Base-by-base conservation (phyloP, 2,797 vertebrate genomes). In the Micromesistius poutassou region DNA sequence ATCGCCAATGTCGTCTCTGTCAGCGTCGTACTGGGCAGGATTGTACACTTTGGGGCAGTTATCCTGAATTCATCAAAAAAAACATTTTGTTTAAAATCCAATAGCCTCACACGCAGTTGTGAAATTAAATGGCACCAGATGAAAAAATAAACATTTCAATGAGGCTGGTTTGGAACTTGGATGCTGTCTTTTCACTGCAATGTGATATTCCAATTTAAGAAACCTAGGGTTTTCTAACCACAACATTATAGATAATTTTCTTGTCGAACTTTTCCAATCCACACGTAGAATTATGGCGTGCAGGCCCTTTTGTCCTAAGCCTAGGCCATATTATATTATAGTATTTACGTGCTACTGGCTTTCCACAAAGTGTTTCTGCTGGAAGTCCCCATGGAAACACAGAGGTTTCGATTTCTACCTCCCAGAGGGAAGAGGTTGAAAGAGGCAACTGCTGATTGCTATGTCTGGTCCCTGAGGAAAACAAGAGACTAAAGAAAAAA, bases 1-100 rank as follows among this genome's bases (percentile, higher is more conserved):
- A 84, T 99, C 98, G 50, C 98, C 98, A 83, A 99, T 92, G 0
- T 99, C 97, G 86, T 99, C 98, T 74, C 94, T 94, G 89, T 99
- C 98, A 0, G 97, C 96, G 79, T 99, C 98, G 71, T 97, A 97
- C 85, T 99, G 98, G 75, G 95, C 94, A 66, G 98, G 97, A 87
- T 99, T 99, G 93, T 97, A 99, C 79, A 96, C 91, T 91, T 94
- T 97, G 1, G 95, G 96, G 85, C 98, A 99, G 89, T 99, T 99
- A 92, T 99, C 98, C 98, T 99, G 88, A 79, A 89, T 76, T 81
- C 78, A 85, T n/a, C 79, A 35, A 28, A 36, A 36, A 73, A 25
- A n/a, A 38, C 71, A 42, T 79, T 68, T 28, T 76, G 76, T 73
- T 82, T n/a, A n/a, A 30, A 68, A 73, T 74, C 74, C 25, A 79